Conservation (phyloP, 2,888 invertebrate species). For the Halictus ligatus region DNA sequence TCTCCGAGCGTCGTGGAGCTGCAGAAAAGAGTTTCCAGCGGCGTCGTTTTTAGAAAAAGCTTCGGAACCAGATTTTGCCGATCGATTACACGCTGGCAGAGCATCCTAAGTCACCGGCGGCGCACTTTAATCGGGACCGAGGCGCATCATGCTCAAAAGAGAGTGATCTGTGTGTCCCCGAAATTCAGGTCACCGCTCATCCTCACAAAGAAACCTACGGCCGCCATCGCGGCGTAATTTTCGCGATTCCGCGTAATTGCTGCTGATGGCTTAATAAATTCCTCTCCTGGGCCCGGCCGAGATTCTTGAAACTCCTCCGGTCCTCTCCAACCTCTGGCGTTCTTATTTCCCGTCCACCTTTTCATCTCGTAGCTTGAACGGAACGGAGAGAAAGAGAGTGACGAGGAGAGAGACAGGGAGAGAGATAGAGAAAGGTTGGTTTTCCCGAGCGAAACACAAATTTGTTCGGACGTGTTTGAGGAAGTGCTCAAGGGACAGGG, state of each 20-base stretch:
- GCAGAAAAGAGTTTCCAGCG: not conserved
- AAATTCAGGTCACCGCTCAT: not conserved
- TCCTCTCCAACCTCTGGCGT: not conserved
- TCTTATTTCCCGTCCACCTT: not conserved
- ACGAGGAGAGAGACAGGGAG: not conserved
- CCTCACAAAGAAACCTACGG: not conserved
- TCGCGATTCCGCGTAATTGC: slow-evolving; percentile 70
- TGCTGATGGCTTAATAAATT: slow-evolving; percentile 59
- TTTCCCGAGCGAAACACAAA: slow-evolving; percentile 41
- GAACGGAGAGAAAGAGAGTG: not conserved
- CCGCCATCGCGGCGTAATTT: slow-evolving; percentile 60
- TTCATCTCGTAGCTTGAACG: not conserved
- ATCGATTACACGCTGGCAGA: not conserved
- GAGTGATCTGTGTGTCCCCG: not conserved
- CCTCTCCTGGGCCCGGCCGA: not conserved
- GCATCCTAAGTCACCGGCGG: not conserved
- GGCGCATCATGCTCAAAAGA: not conserved
- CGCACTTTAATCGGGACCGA: not conserved
- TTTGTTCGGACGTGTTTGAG: slow-evolving; percentile 41
- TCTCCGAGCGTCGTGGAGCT: not conserved
- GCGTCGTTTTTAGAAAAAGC: not conserved
- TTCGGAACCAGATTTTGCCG: not conserved
- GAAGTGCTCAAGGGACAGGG: slow-evolving; percentile 33
- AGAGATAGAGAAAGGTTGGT: not conserved
- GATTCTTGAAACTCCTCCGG: slow-evolving; percentile 14